Evolutionary conservation across 2,888 invertebrate genomes (phyloP).

Genomic region (Mythimna vitellina): DNA sequence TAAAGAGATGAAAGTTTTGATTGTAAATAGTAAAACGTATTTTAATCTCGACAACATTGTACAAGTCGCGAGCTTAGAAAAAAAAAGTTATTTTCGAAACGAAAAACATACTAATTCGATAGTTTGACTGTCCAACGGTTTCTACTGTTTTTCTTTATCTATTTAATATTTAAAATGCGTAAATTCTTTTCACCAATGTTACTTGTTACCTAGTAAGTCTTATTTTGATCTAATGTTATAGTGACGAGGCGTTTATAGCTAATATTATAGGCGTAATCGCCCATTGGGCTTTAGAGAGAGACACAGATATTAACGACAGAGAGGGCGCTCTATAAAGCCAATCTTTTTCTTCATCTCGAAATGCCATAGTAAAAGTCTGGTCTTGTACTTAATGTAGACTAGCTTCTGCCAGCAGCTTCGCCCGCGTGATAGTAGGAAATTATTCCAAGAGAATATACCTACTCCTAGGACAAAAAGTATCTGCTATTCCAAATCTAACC

Average conservation of each 20-base stretch:
- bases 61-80: constrained; percentile 82
- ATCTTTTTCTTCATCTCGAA: neutral
- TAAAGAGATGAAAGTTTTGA: constrained; percentile 25
- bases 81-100: constrained; percentile 67
- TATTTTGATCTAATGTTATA: neutral
- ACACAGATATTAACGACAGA: neutral
- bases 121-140: constrained; percentile 59
- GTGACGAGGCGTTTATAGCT: too few relatives aligned
- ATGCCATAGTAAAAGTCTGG: too few relatives aligned
- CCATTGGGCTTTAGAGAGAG: neutral
- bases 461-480: too few relatives aligned
- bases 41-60: constrained; percentile 72
- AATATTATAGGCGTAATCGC: too few relatives aligned
- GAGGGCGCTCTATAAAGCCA: neutral
- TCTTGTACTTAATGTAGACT: too few relatives aligned
- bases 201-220: neutral
- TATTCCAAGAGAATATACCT: too few relatives aligned
- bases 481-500: too few relatives aligned
- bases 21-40: constrained; percentile 58
- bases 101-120: constrained; percentile 54
- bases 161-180: constrained; percentile 28
- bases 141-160: constrained; percentile 38
- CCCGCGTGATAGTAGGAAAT: too few relatives aligned
- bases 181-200: constrained; percentile 9
- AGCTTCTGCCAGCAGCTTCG: too few relatives aligned